Evolutionary conservation across 1,140 invertebrate species (phyloP).

Genomic region (Drosophila subobscura): DNA sequence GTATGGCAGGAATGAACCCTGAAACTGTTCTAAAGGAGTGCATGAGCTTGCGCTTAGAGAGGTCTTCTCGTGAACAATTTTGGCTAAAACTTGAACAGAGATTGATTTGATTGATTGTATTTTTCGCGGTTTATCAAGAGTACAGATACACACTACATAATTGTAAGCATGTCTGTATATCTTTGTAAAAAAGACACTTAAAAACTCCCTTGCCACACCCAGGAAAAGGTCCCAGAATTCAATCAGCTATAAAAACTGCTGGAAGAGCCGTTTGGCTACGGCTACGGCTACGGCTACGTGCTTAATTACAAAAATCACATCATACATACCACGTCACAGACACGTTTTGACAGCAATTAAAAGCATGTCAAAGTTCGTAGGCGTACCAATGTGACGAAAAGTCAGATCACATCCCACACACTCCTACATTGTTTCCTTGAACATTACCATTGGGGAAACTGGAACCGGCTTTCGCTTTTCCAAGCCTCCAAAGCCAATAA

Average conservation of each 20-base stretch:
- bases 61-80: too few species aligned
- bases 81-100: too few species aligned
- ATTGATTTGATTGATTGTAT: too few species aligned
- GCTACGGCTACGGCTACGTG: slow-evolving; percentile 45
- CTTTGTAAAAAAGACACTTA: not conserved
- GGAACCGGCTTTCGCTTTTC: too few species aligned
- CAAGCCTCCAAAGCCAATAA: too few species aligned
- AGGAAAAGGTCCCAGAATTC: slow-evolving; percentile 66
- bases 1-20: slow-evolving; percentile 36
- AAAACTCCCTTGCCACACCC: not conserved
- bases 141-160: too few species aligned
- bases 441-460: not conserved
- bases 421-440: slow-evolving; percentile 17
- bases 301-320: slow-evolving; percentile 67
- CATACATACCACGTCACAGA: slow-evolving; percentile 36
- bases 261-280: slow-evolving; percentile 48
- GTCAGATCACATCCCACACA: too few species aligned
- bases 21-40: slow-evolving; percentile 4
- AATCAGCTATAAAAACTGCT: slow-evolving; percentile 56
- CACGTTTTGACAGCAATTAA: slow-evolving; percentile 71
- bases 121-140: too few species aligned
- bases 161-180: too few species aligned
- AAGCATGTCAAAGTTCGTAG: slow-evolving; percentile 46
- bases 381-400: slow-evolving; percentile 5
- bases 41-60: too few species aligned